Base-by-base conservation (phyloP, 2,888 invertebrate genomes). In the Noctua janthina region DNA sequence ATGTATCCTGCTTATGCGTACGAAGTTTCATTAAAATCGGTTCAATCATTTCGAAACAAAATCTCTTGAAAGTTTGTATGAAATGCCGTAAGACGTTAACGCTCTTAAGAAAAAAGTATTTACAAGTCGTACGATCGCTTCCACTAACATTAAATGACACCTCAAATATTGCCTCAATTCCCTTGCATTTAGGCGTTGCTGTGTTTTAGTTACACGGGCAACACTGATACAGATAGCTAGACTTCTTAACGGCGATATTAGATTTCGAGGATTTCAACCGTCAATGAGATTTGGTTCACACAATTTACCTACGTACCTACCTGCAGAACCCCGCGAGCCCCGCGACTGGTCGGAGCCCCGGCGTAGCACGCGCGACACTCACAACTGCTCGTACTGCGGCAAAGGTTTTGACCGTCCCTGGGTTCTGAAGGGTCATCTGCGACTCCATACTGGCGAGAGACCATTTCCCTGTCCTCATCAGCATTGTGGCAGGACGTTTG, bases 371-470 rank as follows among this genome's bases (percentile, higher is more conserved):
- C 96, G 97, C 76, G 93, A 95, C 0, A 93, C 93, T 83, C 97
- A 97, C 93, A 95, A 95, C 54, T 98, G 97, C 88, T 94, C 96
- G 0, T 97, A 97, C 90, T 98, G 98, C 89, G 97, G 97, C 1
- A 98, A 98, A 92, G 97, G 97, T 17, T 98, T 98, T 93, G 98
- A 98, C 93, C 96, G 98, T 11, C 98, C 98, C 13, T 98, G 98
- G 98, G 98, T 98, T 56, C 93, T 98, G 72, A 97, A 98, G 89
- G 98, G 98, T 0, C 98, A 98, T 90, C 93, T 97, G 85, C 96
- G 98, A 0, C 96, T 98, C 8, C 98, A 98, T 91, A 98, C 98
- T 0, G 98, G 98, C 0, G 98, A 98, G 91, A 95, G 98, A 51
- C 98, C 98, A 1, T 98, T 98, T 88, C 97, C 97, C 8, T 98